Base-by-base conservation (phyloP, 2,113 vertebrate genomes). In the Etia nguti region DNA sequence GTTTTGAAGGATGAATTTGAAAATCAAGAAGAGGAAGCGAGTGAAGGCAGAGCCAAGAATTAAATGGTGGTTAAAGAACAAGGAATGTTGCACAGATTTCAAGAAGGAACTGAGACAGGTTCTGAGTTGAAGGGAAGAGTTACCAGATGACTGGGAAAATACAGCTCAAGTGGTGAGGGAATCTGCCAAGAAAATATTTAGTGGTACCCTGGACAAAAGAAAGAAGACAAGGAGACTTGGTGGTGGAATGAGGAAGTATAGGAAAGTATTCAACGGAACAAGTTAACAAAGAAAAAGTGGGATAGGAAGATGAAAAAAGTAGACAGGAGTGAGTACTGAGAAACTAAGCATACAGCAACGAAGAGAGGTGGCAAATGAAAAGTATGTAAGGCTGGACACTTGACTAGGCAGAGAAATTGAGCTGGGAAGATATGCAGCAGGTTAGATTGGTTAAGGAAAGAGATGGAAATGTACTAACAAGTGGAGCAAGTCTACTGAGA, bases 81-180 rank as follows among this genome's bases (percentile, higher is more conserved):
- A 41, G 15, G 62, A 68, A 15, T 68, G 13, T 68, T 68, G 36
- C 62, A 4, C 62, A 68, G 1, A 68, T 41, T 24, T 0, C 0
- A 41, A 36, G 0, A 24, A 41, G 41, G 0, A 41, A 15, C 36
- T 41, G 62, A 41, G 1, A 68, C 20, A 22, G 6, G 22, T 0
- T 41, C 20, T 15, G 62, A 41, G 4, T 24, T 41, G 20, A 22
- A 68, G 62, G 36, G 20, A 41, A 2, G 36, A 41, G 38, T 68
- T 68, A 41, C 1, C 36, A 41, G 62, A 68, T 22, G 36, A 68
- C 62, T 68, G 36, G 20, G 20, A 41, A 38, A 68, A 22, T 68
- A 68, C 68, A 16, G 38, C 65, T 26, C 22, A 26, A 46, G 22
- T 6, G 22, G 36, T 24, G 62, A 68, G 34, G 20, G 1, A 24